Conservation (phyloP, 92 coral and sea anemone genomes). For the Siderastrea siderea region DNA sequence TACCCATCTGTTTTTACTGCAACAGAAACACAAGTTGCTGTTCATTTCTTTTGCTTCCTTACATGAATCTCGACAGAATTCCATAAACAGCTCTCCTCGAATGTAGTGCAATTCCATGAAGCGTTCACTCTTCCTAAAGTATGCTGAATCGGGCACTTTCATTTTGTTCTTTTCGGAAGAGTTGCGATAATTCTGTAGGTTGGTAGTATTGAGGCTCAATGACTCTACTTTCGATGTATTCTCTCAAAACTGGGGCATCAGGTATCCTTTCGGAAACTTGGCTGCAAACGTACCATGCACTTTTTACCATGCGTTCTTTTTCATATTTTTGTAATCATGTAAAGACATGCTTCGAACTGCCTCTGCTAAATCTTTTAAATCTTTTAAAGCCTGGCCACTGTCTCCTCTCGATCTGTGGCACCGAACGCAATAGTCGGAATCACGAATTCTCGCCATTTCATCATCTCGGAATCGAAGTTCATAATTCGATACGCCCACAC, state of each 20-base stretch:
- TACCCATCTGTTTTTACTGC: too few relatives aligned
- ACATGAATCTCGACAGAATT: conserved; percentile 54
- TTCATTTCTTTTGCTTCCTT: conserved; percentile 28
- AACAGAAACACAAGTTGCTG: neutral
- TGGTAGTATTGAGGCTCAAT: conserved; percentile 25
- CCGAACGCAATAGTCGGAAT: too few relatives aligned
- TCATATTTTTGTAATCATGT: conserved; percentile 24
- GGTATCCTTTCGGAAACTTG: conserved; percentile 26
- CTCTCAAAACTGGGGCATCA: neutral
- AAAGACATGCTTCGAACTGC: neutral
- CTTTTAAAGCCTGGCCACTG: too few relatives aligned
- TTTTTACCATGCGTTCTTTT: neutral
- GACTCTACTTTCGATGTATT: neutral
- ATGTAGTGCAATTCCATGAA: conserved; percentile 41
- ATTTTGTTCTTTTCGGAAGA: conserved; percentile 27
- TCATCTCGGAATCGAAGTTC: too few relatives aligned
- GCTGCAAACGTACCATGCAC: too few relatives aligned
- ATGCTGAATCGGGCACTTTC: conserved; percentile 43
- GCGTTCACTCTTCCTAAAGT: conserved; percentile 28
- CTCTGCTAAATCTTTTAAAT: too few relatives aligned
- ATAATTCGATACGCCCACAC: too few relatives aligned
- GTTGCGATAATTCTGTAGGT: conserved; percentile 6
- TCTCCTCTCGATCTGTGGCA: too few relatives aligned
- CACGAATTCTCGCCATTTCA: too few relatives aligned
- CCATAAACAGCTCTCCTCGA: conserved; percentile 56